Percentiles rank a stretch among this genome's conserved stretches.
Conservation (phyloP, 2,888 invertebrate species). For the Coelopa pilipes region DNA sequence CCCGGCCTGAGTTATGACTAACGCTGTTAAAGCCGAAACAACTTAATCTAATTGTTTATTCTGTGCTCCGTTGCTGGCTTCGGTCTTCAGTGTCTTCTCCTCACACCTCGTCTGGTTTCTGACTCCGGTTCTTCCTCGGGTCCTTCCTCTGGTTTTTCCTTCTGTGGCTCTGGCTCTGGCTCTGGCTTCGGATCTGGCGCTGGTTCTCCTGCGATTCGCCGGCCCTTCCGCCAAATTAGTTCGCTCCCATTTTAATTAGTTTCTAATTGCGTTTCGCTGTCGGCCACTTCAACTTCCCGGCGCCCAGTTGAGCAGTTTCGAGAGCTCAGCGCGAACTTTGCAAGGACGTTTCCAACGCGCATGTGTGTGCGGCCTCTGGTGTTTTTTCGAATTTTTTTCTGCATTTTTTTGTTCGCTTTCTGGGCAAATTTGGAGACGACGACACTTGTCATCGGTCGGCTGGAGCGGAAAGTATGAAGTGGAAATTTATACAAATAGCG, state of each 20-base stretch:
- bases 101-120: no score
- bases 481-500: no score
- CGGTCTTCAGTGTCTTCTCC: no score
- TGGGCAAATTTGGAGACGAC: no score
- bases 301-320: constrained; percentile 14
- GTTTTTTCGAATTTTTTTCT: neutral
- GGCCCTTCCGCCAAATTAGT: constrained; percentile 16
- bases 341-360: no score
- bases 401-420: neutral
- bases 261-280: constrained; percentile 28
- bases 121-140: neutral
- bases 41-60: constrained; percentile 15
- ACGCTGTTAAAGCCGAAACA: constrained; percentile 14
- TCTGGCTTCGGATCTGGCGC: neutral
- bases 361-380: no score
- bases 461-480: no score
- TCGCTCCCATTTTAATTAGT: constrained; percentile 19
- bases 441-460: no score
- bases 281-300: constrained; percentile 1
- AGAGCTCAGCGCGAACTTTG: neutral
- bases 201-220: neutral
- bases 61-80: no score
- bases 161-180: neutral
- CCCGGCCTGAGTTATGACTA: constrained; percentile 5
- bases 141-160: neutral